These are phyloP conservation scores for Olivierus martensii DNA, from an alignment of 1,140 invertebrate genomes.

Conservation along the genomic window DNA sequence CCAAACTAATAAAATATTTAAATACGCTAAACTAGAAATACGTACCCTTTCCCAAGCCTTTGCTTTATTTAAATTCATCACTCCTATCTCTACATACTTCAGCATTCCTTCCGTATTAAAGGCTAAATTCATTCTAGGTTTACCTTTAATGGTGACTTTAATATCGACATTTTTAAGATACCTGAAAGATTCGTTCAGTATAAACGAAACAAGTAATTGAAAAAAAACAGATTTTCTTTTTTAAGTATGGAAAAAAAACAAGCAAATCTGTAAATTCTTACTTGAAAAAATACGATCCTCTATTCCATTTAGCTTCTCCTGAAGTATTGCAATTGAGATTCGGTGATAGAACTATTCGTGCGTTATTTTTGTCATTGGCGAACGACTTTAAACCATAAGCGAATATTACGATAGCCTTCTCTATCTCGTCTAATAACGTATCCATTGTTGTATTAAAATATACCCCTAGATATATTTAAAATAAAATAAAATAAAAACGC, in stretches of 20 bases:
- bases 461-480: constrained; percentile 44
- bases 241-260: too few relatives aligned
- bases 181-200: constrained; percentile 4
- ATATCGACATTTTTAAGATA: constrained; percentile 4
- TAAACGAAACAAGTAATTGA: too few relatives aligned
- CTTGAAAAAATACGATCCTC: constrained; percentile 54
- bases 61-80: constrained; percentile 69
- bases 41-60: constrained; percentile 78
- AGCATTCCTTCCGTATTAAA: constrained; percentile 81
- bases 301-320: constrained; percentile 53
- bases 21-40: too few relatives aligned
- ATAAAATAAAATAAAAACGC: too few relatives aligned
- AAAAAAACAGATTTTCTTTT: too few relatives aligned
- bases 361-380: constrained; percentile 47
- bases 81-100: constrained; percentile 70
- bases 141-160: not conserved
- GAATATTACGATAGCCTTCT: constrained; percentile 77
- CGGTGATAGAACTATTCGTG: constrained; percentile 55
- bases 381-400: constrained; percentile 79
- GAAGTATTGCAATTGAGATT: constrained; percentile 61
- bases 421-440: constrained; percentile 66
- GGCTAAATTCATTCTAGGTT: constrained; percentile 37
- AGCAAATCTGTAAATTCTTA: constrained; percentile 26
- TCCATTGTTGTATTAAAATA: constrained; percentile 76
- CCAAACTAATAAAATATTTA: too few relatives aligned